Evolutionary conservation across 30 jellyfish, hydroid and myxozoan genomes (phyloP).

Genomic region (Haliclystus octoradiatus): DNA sequence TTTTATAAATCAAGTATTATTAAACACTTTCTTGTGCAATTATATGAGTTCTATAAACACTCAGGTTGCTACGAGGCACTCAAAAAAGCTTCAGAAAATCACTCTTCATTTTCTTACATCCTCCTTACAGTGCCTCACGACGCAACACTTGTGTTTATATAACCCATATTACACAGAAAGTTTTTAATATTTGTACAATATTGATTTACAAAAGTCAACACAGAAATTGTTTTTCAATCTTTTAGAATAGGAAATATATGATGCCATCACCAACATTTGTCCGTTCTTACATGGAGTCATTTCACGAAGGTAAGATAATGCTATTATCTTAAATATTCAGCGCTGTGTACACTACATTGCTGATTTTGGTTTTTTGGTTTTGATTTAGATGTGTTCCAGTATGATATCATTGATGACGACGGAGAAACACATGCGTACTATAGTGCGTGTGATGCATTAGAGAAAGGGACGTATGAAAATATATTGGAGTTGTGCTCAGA

Average conservation of each 20-base stretch:
- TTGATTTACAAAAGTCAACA: background rate
- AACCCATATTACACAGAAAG: too few species aligned
- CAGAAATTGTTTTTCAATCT: background rate
- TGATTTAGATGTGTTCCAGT: slow-evolving; percentile 48
- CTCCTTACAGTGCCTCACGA: background rate
- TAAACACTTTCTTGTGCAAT: too few species aligned
- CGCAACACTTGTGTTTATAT: too few species aligned
- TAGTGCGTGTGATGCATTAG: slow-evolving; percentile 14
- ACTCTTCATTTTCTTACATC: background rate
- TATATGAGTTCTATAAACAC: too few species aligned
- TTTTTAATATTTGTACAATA: background rate
- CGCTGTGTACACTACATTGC: background rate
- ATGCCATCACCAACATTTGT: slow-evolving; percentile 79
- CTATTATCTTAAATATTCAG: background rate
- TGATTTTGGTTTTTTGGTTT: background rate
- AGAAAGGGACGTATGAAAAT: slow-evolving; percentile 29
- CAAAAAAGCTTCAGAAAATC: too few species aligned
- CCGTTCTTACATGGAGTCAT: slow-evolving; percentile 78
- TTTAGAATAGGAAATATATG: slow-evolving; percentile 50
- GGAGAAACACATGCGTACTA: slow-evolving; percentile 32
- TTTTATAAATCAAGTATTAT: too few species aligned
- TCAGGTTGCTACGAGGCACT: too few species aligned
- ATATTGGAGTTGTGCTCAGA: slow-evolving; percentile 55
- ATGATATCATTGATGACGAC: slow-evolving; percentile 40
- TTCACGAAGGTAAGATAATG: slow-evolving; percentile 40